phyloP scores from a whole-genome alignment of 64 coral and sea anemone genomes.

The Stichodactyla helianthus region DNA sequence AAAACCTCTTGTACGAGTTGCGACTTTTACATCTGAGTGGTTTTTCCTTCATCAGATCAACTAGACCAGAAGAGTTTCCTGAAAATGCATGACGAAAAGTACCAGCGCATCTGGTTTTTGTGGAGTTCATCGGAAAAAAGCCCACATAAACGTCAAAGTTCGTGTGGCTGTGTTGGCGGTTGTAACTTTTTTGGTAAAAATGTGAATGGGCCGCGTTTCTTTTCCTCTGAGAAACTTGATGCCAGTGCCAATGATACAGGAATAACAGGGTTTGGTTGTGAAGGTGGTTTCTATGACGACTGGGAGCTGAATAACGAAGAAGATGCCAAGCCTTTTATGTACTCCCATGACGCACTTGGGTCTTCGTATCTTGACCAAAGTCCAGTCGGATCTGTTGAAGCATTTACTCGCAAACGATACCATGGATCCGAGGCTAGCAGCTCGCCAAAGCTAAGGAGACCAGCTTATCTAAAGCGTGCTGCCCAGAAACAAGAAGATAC shows the following conservation, averaged over 20 bases:
- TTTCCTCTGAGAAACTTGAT: slow-evolving; percentile 86
- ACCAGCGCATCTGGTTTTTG: slow-evolving; percentile 90
- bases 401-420: slow-evolving; percentile 68
- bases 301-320: slow-evolving; percentile 43
- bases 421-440: slow-evolving; percentile 59
- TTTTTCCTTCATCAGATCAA: slow-evolving; percentile 37
- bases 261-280: slow-evolving; percentile 73
- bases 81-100: slow-evolving; percentile 68
- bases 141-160: slow-evolving; percentile 35
- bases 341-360: slow-evolving; percentile 51
- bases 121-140: slow-evolving; percentile 56
- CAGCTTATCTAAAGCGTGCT: background rate
- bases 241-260: slow-evolving; percentile 89
- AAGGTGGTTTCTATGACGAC: slow-evolving; percentile 72
- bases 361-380: slow-evolving; percentile 49
- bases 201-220: slow-evolving; percentile 76
- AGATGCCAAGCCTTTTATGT: slow-evolving; percentile 36
- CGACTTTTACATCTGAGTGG: background rate
- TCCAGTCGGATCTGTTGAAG: slow-evolving; percentile 58
- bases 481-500: background rate
- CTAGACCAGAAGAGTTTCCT: slow-evolving; percentile 85
- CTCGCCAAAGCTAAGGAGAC: slow-evolving; percentile 38
- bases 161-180: slow-evolving; percentile 84
- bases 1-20: too few relatives aligned
- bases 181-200: slow-evolving; percentile 99